These are phyloP conservation scores for Lasioglossum leucozonium DNA, from an alignment of 2,888 invertebrate species.

Conservation along the genomic window DNA sequence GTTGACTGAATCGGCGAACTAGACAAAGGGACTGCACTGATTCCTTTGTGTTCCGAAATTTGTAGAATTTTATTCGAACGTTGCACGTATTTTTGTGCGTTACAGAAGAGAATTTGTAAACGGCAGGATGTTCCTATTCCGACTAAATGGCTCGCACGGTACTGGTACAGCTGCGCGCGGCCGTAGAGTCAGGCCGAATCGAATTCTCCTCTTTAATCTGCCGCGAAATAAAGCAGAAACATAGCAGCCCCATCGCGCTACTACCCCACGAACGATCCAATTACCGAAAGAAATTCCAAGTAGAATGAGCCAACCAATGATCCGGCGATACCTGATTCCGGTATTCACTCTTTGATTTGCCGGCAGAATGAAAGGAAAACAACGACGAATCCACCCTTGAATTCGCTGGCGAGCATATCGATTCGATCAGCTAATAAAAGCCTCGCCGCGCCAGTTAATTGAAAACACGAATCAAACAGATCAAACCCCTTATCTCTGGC, in stretches of 20 bases:
- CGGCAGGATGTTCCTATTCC: not conserved
- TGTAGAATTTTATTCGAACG: not conserved
- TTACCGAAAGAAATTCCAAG: conserved; percentile 30
- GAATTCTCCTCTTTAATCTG: not conserved
- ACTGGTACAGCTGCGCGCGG: too few relatives aligned
- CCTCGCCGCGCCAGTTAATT: not conserved
- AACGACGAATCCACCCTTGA: not conserved
- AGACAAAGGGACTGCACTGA: not conserved
- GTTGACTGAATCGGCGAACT: not conserved
- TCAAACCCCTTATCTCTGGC: not conserved
- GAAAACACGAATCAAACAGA: conserved; percentile 4
- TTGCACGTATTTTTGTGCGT: not conserved
- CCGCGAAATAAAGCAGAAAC: not conserved
- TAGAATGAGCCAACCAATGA: conserved; percentile 22
- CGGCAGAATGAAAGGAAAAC: conserved; percentile 17
- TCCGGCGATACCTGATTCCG: conserved; percentile 7
- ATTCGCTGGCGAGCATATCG: not conserved
- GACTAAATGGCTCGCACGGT: not conserved
- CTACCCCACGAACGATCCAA: conserved; percentile 20
- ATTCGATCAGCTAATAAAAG: not conserved
- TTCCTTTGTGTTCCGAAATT: not conserved
- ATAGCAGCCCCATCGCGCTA: not conserved
- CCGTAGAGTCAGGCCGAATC: not conserved
- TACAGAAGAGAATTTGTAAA: not conserved
- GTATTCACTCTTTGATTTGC: not conserved